Conservation (phyloP, 2,888 invertebrate species). For the Megaustenia siamemsis region DNA sequence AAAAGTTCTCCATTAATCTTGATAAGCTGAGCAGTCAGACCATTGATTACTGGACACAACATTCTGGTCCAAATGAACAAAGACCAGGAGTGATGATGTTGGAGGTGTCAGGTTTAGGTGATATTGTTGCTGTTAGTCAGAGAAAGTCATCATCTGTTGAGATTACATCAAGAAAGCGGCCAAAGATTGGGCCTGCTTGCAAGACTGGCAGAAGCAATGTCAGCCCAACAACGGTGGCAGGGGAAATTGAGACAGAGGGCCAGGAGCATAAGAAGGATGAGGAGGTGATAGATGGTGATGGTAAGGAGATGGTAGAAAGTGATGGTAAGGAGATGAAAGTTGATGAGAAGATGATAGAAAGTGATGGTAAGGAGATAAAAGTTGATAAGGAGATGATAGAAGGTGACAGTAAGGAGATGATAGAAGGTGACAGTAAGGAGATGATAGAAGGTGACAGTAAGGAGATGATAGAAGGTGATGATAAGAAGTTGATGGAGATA, state of each 20-base stretch:
- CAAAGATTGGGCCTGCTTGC: slow-evolving; percentile 25
- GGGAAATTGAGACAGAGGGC: no score
- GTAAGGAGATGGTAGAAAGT: no score
- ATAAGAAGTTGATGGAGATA: no score
- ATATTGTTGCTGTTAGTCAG: not conserved
- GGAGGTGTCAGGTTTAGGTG: slow-evolving; percentile 48
- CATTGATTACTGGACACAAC: slow-evolving; percentile 44
- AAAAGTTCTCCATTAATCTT: slow-evolving; percentile 63
- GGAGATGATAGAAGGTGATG: no score
- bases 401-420: no score
- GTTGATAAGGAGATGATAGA: no score
- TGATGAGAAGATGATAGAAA: no score
- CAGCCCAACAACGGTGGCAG: not conserved
- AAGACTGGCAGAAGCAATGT: not conserved
- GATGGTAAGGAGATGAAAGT: no score
- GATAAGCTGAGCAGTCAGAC: slow-evolving; percentile 4
- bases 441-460: not conserved
- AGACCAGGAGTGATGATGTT: slow-evolving; percentile 37
- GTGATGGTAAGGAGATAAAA: no score
- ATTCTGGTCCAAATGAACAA: slow-evolving; percentile 11
- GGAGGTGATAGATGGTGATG: no score
- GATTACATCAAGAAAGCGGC: not conserved
- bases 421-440: not conserved
- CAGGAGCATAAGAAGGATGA: not conserved
- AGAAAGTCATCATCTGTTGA: not conserved